Conservation (phyloP, 92 coral and sea anemone species). For the Micromussa lordhowensis region DNA sequence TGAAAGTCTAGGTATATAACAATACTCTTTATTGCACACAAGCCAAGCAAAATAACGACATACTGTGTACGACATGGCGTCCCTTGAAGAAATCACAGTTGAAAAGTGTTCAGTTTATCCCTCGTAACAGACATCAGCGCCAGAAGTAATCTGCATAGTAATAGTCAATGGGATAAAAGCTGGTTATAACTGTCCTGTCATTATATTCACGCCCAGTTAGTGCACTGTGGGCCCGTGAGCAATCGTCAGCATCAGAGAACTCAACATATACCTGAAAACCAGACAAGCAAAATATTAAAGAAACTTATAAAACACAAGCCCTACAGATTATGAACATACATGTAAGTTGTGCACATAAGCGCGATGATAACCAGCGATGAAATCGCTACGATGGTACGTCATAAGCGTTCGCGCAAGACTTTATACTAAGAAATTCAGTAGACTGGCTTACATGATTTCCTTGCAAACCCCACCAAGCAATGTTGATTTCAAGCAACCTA, state of each 20-base stretch:
- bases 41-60: background rate
- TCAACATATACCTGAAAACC: slow-evolving; percentile 68
- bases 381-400: background rate
- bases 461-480: too few relatives aligned
- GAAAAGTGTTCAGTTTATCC: background rate
- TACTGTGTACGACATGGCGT: background rate
- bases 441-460: too few relatives aligned
- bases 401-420: too few relatives aligned
- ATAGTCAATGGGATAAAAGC: slow-evolving; percentile 51
- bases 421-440: too few relatives aligned
- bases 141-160: background rate
- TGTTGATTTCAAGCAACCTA: too few relatives aligned
- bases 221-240: slow-evolving; percentile 66
- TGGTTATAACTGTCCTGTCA: slow-evolving; percentile 64
- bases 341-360: background rate
- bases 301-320: background rate
- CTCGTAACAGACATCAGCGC: background rate
- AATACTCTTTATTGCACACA: background rate
- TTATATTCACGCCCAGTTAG: slow-evolving; percentile 74
- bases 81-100: background rate
- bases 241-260: slow-evolving; percentile 65
- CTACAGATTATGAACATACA: background rate
- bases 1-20: too few relatives aligned
- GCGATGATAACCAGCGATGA: background rate
- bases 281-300: background rate